These are phyloP conservation scores for Murina feae DNA, from an alignment of 2,113 vertebrate species.

Conservation along the genomic window DNA sequence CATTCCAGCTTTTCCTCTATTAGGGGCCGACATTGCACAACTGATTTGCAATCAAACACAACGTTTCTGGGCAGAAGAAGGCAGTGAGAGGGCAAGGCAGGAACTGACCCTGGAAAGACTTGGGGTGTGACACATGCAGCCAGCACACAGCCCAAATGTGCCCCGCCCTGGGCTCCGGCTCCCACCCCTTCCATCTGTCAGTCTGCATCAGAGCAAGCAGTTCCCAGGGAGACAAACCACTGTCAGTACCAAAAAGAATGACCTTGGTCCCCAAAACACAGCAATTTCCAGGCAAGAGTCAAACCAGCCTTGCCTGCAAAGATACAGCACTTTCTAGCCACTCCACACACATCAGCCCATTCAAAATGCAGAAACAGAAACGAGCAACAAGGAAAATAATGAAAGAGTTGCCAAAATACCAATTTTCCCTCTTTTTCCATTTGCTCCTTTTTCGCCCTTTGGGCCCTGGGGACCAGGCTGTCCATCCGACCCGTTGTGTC, in stretches of 20 bases:
- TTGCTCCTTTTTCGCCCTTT: constrained; percentile 91
- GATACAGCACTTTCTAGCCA: not conserved
- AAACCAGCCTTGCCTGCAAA: not conserved
- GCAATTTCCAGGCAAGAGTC: not conserved
- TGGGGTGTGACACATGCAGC: accelerated
- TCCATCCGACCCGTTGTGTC: constrained; percentile 91
- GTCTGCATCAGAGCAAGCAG: not conserved
- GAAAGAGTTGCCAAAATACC: constrained; percentile 70
- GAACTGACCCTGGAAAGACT: not conserved
- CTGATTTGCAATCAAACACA: not conserved
- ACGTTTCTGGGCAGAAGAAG: not conserved
- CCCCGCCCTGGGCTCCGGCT: not conserved
- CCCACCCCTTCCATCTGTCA: not conserved
- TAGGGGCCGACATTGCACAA: too few species aligned
- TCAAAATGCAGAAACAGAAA: not conserved
- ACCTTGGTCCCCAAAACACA: not conserved
- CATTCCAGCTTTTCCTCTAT: not conserved
- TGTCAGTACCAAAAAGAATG: not conserved
- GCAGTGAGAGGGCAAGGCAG: not conserved
- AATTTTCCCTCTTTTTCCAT: constrained; percentile 84
- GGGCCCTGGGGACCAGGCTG: constrained; percentile 86
- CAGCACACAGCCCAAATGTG: not conserved
- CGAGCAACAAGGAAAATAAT: not conserved
- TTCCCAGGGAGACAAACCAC: not conserved
- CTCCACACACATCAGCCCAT: not conserved